phyloP scores from a whole-genome alignment of 2,113 vertebrate genomes.

The Nothobranchius kuhntae region DNA sequence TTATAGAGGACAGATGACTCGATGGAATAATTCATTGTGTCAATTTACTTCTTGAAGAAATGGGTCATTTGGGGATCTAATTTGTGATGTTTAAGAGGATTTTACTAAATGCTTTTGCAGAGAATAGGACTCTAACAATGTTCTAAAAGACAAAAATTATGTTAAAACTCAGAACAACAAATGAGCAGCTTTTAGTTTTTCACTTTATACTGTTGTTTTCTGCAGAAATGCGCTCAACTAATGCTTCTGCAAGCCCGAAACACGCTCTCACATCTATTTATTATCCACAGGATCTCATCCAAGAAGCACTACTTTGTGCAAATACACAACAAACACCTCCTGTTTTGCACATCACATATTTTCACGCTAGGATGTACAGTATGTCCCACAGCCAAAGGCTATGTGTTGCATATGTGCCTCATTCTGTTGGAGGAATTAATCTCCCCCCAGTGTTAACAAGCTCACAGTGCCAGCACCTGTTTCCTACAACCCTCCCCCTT shows the following conservation, averaged over 20 bases:
- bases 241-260: neutral
- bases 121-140: conserved; percentile 45
- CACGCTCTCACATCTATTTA: conserved; percentile 1
- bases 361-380: conserved; percentile 43
- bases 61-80: conserved; percentile 73
- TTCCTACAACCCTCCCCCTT: conserved; percentile 27
- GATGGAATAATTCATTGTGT: conserved; percentile 71
- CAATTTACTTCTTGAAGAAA: conserved; percentile 70
- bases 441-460: conserved; percentile 68
- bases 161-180: conserved; percentile 36
- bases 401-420: conserved; percentile 66
- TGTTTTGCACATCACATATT: conserved; percentile 22
- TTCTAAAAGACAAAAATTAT: conserved; percentile 32
- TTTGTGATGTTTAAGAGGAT: conserved; percentile 68
- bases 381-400: conserved; percentile 56
- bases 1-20: conserved; percentile 62
- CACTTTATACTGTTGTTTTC: conserved; percentile 4
- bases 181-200: conserved; percentile 20
- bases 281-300: conserved; percentile 6
- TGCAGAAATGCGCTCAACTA: neutral
- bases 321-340: neutral
- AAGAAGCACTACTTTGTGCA: conserved; percentile 8
- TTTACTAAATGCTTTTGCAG: conserved; percentile 22
- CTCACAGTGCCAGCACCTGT: conserved; percentile 68
- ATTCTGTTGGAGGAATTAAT: conserved; percentile 42